A percentile compares a stretch with the other conserved stretches of the same genome.
Evolutionary conservation across 2,113 vertebrate genomes (phyloP).

Genomic region (Octodon degus): DNA sequence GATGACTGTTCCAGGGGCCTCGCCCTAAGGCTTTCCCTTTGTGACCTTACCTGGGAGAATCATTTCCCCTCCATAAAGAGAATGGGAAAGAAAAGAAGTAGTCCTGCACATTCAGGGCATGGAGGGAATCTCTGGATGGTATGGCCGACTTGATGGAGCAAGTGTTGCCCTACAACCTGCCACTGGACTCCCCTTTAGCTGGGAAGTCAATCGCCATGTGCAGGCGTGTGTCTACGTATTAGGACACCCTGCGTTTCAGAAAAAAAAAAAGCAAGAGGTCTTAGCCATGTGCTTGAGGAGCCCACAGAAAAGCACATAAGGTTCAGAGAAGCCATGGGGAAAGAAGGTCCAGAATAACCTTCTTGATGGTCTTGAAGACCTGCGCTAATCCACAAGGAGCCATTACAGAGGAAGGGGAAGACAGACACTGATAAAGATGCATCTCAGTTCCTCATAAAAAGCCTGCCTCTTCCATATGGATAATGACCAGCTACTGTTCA

Average conservation of each 20-base stretch:
- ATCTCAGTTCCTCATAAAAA: conserved; percentile 64
- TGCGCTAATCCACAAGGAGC: conserved; percentile 57
- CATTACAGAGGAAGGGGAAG: conserved; percentile 70
- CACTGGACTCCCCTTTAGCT: not conserved
- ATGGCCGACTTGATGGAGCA: not conserved
- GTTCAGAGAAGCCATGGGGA: not conserved
- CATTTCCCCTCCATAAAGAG: conserved; percentile 44
- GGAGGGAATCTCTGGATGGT: not conserved
- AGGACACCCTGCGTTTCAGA: conserved; percentile 42
- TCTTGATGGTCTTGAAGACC: conserved; percentile 64
- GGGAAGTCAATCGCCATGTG: not conserved
- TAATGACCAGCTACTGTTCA: not conserved
- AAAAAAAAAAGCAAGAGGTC: not conserved
- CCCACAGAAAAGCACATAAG: conserved; percentile 50
- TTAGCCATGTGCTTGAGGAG: conserved; percentile 45
- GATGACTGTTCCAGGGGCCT: conserved; percentile 20
- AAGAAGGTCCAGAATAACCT: conserved; percentile 60
- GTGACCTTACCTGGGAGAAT: conserved; percentile 4
- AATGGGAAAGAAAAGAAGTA: not conserved
- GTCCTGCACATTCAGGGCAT: not conserved
- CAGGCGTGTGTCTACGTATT: not conserved
- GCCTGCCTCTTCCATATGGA: conserved; percentile 47
- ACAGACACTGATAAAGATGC: conserved; percentile 51
- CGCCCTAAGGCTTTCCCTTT: conserved; percentile 15
- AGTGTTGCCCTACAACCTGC: not conserved